Evolutionary conservation across 2,113 vertebrate species (phyloP), one percentile per base, ranked within the genome.

Genomic region (Hyperoodon ampullatus): DNA sequence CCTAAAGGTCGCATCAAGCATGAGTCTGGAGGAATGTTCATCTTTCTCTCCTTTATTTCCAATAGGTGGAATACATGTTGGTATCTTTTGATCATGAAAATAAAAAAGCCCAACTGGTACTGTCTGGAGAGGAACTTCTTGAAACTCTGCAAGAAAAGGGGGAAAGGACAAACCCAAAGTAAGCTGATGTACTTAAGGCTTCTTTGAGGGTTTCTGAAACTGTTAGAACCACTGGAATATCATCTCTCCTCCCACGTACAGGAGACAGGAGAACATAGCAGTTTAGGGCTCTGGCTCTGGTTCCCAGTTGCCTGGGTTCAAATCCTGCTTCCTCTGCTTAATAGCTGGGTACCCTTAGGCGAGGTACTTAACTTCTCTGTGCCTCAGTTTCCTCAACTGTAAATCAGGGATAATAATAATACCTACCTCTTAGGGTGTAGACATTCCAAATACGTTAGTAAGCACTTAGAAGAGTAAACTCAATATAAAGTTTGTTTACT

Each of bases 41-140:
- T 74, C 35, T 81, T 35, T 88, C 47, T 97, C 35, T 70, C 63
- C 94, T 97, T 97, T 96, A 75, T 92, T 95, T 98, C 83, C 86
- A 93, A 81, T 44, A 99, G 99, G 99, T 99, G 83, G 99, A 99
- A 93, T 99, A 99, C 98, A 99, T 99, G 99, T 97, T 99, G 97
- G 98, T 99, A 82, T 99, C 99, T 88, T 99, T 99, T 96, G 99
- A 99, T 95, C 99, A 99, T 88, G 99, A 99, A 93, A 98, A 99
- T 80, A 99, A 99, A 97, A 99, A 99, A 98, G 99, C 99, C 28
- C 99, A 98, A 3, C 98, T 99, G 83, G 78, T 98, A 68, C 98
- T 99, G 93, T 99, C 98, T 0, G 99, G 99, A 85, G 98, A 98
- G 89, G 98, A 99, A 18, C 98, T 99, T 98, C 98, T 99, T 98